Conservation (phyloP, 1,140 invertebrate genomes). For the Octopus sinensis region DNA sequence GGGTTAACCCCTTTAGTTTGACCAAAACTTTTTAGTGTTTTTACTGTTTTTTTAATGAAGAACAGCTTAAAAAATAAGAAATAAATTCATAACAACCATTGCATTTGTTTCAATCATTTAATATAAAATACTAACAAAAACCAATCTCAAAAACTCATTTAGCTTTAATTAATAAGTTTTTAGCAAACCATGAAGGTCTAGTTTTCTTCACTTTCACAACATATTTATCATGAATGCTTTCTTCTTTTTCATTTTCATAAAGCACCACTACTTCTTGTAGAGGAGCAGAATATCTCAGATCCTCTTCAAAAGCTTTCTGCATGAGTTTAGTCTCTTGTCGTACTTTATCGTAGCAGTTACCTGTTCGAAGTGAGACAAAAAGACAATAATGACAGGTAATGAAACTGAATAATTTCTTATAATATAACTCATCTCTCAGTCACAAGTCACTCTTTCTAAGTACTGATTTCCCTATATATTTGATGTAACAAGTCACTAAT, state of each 20-base stretch:
- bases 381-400: neutral
- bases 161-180: slow-evolving; percentile 75
- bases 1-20: too few species aligned
- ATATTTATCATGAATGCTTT: slow-evolving; percentile 62
- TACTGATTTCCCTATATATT: neutral
- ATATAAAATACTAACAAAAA: too few species aligned
- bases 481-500: neutral
- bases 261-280: slow-evolving; percentile 80
- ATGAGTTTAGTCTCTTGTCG: slow-evolving; percentile 75
- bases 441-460: too few species aligned
- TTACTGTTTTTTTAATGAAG: too few species aligned
- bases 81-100: too few species aligned
- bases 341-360: slow-evolving; percentile 77
- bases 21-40: too few species aligned
- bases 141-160: neutral
- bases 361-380: slow-evolving; percentile 57
- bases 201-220: slow-evolving; percentile 73
- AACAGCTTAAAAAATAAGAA: too few species aligned
- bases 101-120: too few species aligned
- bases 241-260: slow-evolving; percentile 72
- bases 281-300: slow-evolving; percentile 67
- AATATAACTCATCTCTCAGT: neutral
- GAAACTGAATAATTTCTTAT: neutral
- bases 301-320: slow-evolving; percentile 70
- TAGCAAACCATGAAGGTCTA: slow-evolving; percentile 75